Conservation (phyloP, 2,797 vertebrate species). For the Rhinoraja longicauda region DNA sequence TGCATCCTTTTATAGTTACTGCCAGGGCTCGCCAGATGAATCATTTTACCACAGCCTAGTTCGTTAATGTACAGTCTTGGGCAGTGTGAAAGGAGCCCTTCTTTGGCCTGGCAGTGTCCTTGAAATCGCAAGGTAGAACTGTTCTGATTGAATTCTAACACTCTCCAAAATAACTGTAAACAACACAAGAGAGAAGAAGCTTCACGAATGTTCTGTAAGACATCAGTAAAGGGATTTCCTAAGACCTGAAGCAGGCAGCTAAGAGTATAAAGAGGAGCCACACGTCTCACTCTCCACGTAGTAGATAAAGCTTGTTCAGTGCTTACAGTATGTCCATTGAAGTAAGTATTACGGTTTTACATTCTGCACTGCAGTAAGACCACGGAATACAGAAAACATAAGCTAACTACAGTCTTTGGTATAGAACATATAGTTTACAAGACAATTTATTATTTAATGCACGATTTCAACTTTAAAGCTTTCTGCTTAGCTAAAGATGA, state of each 20-base stretch:
- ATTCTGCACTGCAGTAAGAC: constrained; percentile 46
- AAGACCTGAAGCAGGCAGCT: constrained; percentile 46
- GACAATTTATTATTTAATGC: constrained; percentile 49
- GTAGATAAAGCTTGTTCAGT: constrained; percentile 38
- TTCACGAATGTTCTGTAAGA: constrained; percentile 45
- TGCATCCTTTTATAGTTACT: constrained; percentile 48
- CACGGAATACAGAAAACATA: constrained; percentile 50
- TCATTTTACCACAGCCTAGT: constrained; percentile 9
- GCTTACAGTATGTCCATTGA: constrained; percentile 43
- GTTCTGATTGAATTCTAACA: constrained; percentile 37
- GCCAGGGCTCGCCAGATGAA: constrained; percentile 40
- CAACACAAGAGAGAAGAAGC: constrained; percentile 27
- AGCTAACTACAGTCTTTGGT: constrained; percentile 74
- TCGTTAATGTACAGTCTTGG: background rate
- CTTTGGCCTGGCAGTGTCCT: constrained; percentile 6
- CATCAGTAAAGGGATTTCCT: constrained; percentile 42
- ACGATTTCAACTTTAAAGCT: constrained; percentile 56
- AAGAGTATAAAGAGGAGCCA: constrained; percentile 42
- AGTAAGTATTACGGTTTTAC: constrained; percentile 36
- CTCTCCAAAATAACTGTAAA: constrained; percentile 36
- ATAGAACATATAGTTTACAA: constrained; percentile 61
- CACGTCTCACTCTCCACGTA: background rate
- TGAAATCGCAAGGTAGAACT: constrained; percentile 32
- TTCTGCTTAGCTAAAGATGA: constrained; percentile 55
- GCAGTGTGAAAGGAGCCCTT: background rate